These are phyloP conservation scores for Aotus griseimembra DNA, from an alignment of 2,797 vertebrate species.

Conservation along the genomic window DNA sequence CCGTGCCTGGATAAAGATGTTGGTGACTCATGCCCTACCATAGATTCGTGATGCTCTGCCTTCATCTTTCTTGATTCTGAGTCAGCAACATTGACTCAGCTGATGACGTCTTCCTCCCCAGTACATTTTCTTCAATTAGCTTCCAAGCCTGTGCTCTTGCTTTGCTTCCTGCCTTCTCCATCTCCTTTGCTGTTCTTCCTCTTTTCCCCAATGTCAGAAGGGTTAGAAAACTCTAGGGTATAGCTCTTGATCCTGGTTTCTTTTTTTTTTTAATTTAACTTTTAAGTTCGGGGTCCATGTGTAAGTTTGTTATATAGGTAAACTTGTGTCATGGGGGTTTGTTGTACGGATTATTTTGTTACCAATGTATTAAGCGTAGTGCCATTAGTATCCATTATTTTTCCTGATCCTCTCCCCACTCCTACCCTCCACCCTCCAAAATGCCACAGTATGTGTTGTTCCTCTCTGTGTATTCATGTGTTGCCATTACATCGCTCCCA, in stretches of 20 bases:
- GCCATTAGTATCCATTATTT: not conserved
- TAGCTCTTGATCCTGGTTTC: not conserved
- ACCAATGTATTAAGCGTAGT: not conserved
- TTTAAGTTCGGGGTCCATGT: not conserved
- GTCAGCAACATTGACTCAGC: not conserved
- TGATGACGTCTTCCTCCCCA: not conserved
- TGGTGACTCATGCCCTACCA: not conserved
- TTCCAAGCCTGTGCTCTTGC: not conserved
- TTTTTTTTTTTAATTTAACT: not conserved
- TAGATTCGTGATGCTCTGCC: rapidly evolving
- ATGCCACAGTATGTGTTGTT: not conserved
- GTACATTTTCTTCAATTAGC: rapidly evolving
- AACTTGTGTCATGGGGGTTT: not conserved
- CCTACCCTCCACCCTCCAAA: not conserved
- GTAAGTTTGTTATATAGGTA: not conserved
- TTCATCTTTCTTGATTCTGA: not conserved
- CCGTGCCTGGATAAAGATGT: no score
- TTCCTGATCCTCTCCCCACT: not conserved
- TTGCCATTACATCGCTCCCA: not conserved
- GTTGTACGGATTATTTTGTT: not conserved
- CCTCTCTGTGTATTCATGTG: not conserved
- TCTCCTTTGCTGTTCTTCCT: not conserved
- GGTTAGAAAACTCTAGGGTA: not conserved
- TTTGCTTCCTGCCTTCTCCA: not conserved
- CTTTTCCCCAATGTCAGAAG: not conserved